phyloP scores from a whole-genome alignment of 2,888 invertebrate genomes.

The Eubasilissa splendida region DNA sequence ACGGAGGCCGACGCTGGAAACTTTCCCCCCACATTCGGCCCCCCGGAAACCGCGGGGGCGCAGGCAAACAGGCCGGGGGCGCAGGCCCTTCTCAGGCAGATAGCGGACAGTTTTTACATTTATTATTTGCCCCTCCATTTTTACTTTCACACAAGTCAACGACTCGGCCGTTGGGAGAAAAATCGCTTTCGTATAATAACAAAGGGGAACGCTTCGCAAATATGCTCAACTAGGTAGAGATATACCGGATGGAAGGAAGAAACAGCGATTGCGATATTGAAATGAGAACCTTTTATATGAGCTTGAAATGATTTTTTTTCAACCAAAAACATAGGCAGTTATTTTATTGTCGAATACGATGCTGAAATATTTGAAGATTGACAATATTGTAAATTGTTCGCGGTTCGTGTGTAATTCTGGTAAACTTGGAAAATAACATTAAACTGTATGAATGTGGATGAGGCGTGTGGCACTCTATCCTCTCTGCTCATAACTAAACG shows the following conservation, averaged over 20 bases:
- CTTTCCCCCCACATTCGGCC: background rate
- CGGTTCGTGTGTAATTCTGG: too few species aligned
- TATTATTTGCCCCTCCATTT: constrained; percentile 29
- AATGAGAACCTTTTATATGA: constrained; percentile 1
- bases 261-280: constrained; percentile 32
- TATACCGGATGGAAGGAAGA: constrained; percentile 9
- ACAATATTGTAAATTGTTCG: too few species aligned
- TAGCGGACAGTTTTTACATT: constrained; percentile 30
- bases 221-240: constrained; percentile 20
- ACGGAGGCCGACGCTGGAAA: constrained; percentile 5
- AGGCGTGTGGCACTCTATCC: too few species aligned
- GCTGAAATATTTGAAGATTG: too few species aligned
- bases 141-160: constrained; percentile 37
- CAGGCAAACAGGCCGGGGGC: background rate
- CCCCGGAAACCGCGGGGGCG: background rate
- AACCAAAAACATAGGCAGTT: too few species aligned
- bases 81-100: constrained; percentile 5
- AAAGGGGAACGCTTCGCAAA: constrained; percentile 29
- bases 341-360: too few species aligned
- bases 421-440: too few species aligned
- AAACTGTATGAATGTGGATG: too few species aligned
- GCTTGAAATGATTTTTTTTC: background rate
- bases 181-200: constrained; percentile 5
- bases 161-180: constrained; percentile 22
- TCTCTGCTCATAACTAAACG: too few species aligned